Base-by-base conservation (phyloP, 2,797 vertebrate genomes). In the Capromys pilorides region DNA sequence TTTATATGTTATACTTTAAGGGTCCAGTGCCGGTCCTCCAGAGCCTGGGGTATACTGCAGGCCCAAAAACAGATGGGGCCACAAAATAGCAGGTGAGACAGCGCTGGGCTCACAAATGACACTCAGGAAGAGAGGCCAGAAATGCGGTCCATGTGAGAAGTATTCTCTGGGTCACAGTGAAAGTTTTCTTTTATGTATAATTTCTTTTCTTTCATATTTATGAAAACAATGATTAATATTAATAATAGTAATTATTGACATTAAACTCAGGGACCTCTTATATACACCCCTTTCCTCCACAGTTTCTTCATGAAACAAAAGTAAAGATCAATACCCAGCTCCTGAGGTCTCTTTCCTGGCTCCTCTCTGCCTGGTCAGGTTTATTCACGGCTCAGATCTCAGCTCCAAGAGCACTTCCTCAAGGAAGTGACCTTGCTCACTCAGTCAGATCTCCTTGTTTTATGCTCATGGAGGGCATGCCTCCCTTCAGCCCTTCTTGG, bases 341-440 rank as follows among this genome's bases (percentile, higher is more conserved):
- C 31, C 39, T 57, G 87, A 78, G 82, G 7, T 69, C 45, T 84
- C 96, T 88, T 92, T 78, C 62, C 33, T n/a, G 73, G 84, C 91
- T 97, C 91, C 95, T 91, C 80, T 90, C 26, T 80, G 92, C 71
- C 36, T 31, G 79, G 39, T 69, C 88, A 33, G 83, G 66, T 86
- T 84, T 92, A 39, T 22, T 67, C 88, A 85, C 24, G n/a, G 80
- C 66, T 96, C 41, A 94, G 94, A 96, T 91, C 86, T 97, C 36
- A 36, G 84, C 49, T 89, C 66, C 88, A 91, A 39, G 89, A 80
- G 71, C 41, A 51, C 90, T 97, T 97, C 96, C 95, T 91, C 45
- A 11, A 95, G 97, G 97, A 96, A 96, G 91, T 94, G 95, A 95
- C 96, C 96, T 93, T 16, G 83, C 16, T 73, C 21, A 5, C 75